A percentile compares a stretch with the other conserved stretches of the same genome.
phyloP scores from a whole-genome alignment of 1,140 invertebrate genomes.

The Ceratoteleas bidentatus region DNA sequence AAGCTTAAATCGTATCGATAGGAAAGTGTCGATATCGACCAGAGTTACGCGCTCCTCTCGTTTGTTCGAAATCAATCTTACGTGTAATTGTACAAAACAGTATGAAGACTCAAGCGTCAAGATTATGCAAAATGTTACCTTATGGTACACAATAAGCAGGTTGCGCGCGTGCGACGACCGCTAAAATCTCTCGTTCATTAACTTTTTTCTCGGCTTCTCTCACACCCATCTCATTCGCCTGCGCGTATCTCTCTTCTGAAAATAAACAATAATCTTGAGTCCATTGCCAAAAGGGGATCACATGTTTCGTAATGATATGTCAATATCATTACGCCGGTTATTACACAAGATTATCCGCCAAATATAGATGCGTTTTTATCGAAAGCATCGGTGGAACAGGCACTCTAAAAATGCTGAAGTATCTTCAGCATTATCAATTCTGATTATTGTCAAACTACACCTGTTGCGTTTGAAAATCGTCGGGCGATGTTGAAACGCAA shows the following conservation, averaged over 20 bases:
- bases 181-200: slow-evolving; percentile 56
- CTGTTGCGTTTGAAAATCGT: no score
- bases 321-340: no score
- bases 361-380: no score
- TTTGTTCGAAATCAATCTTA: slow-evolving; percentile 42
- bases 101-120: slow-evolving; percentile 69
- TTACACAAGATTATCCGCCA: no score
- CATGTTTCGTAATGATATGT: slow-evolving; percentile 27
- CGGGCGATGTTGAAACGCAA: no score
- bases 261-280: slow-evolving; percentile 75
- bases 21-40: slow-evolving; percentile 13
- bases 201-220: slow-evolving; percentile 9
- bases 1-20: slow-evolving; percentile 10
- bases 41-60: background rate
- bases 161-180: slow-evolving; percentile 59
- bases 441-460: no score
- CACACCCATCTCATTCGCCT: background rate
- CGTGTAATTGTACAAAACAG: slow-evolving; percentile 65
- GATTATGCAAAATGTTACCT: slow-evolving; percentile 81
- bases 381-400: no score
- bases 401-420: no score
- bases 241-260: slow-evolving; percentile 70
- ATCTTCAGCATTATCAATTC: no score
- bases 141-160: slow-evolving; percentile 76
- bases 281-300: background rate